phyloP scores from a whole-genome alignment of 2,888 invertebrate species.

The Antitype chi region DNA sequence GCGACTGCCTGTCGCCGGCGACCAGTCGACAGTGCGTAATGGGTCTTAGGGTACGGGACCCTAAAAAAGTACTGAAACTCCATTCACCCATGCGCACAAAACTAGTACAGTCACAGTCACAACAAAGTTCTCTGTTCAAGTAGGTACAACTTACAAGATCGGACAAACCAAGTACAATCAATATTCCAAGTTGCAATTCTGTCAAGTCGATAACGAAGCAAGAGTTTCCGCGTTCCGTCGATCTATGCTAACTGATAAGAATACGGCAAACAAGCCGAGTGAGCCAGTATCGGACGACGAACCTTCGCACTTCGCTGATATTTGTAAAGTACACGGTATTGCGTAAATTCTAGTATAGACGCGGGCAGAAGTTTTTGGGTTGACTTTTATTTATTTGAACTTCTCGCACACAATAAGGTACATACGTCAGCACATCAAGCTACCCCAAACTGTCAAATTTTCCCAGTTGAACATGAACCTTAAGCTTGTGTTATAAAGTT shows the following conservation, averaged over 20 bases:
- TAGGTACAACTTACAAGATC: conserved; percentile 55
- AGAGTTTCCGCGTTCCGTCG: conserved; percentile 76
- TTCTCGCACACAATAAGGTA: no score
- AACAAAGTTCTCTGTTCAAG: conserved; percentile 42
- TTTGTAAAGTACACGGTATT: conserved; percentile 34
- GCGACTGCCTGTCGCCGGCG: no score
- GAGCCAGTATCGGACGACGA: conserved; percentile 68
- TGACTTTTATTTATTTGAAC: not conserved
- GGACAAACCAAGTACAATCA: conserved; percentile 58
- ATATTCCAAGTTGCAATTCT: conserved; percentile 71
- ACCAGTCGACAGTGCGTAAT: no score
- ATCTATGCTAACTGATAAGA: conserved; percentile 78
- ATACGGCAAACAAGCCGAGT: conserved; percentile 61
- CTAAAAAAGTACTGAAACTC: not conserved
- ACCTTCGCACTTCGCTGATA: conserved; percentile 50
- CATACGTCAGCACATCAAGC: no score
- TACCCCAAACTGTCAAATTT: no score
- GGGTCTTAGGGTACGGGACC: not conserved
- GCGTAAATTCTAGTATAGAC: conserved; percentile 23
- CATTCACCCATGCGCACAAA: conserved; percentile 15
- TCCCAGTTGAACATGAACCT: no score
- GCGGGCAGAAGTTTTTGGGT: conserved; percentile 4
- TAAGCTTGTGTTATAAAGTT: no score
- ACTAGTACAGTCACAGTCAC: conserved; percentile 39
- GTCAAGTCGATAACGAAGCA: conserved; percentile 71